Conservation (phyloP, 2,888 invertebrate species). For the Scaptomyza flava region DNA sequence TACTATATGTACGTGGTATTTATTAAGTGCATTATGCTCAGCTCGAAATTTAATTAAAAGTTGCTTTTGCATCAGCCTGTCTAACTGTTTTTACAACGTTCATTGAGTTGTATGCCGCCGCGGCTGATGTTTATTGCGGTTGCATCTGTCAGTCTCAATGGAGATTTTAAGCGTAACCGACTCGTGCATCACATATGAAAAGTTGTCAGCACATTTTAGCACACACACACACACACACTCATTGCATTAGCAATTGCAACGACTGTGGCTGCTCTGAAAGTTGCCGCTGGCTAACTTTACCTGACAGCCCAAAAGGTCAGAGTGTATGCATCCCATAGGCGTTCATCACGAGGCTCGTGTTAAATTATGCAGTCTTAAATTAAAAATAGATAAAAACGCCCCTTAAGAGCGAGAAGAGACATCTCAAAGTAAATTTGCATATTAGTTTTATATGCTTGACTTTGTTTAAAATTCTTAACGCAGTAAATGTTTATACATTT, state of each 20-base stretch:
- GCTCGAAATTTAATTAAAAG: constrained; percentile 69
- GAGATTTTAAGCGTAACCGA: constrained; percentile 6
- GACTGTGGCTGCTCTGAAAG: constrained; percentile 3
- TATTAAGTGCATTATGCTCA: constrained; percentile 13
- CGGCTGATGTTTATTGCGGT: constrained; percentile 2
- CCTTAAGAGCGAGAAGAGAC: too few species aligned
- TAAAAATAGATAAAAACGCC: not conserved
- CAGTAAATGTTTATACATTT: not conserved
- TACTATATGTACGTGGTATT: not conserved
- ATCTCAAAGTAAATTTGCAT: not conserved
- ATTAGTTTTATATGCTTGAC: not conserved
- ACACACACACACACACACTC: constrained; percentile 1
- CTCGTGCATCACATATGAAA: constrained; percentile 7
- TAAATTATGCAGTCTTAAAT: not conserved
- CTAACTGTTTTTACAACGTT: constrained; percentile 13
- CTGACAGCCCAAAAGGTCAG: constrained; percentile 40
- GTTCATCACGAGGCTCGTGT: not conserved
- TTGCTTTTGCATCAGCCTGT: constrained; percentile 11
- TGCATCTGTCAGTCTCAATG: constrained; percentile 22
- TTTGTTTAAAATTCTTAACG: not conserved
- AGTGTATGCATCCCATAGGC: not conserved
- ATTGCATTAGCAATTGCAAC: not conserved
- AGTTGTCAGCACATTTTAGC: constrained; percentile 19
- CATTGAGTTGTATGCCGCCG: not conserved
- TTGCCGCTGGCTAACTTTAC: constrained; percentile 5